These are phyloP conservation scores for Sebastes minor DNA, from an alignment of 2,797 vertebrate genomes.

Conservation along the genomic window DNA sequence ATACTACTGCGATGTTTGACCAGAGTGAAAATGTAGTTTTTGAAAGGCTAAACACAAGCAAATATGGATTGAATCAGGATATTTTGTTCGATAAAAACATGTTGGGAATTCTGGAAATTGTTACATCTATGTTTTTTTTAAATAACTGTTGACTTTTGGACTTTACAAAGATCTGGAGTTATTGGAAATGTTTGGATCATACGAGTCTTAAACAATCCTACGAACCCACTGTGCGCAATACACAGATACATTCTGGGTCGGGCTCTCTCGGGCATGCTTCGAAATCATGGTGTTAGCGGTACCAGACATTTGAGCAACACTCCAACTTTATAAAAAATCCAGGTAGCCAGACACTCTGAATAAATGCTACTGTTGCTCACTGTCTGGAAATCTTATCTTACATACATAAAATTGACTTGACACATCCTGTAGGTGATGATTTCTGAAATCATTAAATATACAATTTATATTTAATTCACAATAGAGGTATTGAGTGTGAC, in stretches of 20 bases:
- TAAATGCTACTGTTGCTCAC: neutral
- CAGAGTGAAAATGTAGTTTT: neutral
- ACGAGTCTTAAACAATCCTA: neutral
- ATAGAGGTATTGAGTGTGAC: neutral
- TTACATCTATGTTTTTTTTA: neutral
- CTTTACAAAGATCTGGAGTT: neutral
- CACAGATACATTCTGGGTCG: neutral
- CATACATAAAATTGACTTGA: neutral
- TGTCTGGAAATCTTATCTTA: neutral
- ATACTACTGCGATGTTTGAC: neutral
- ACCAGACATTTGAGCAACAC: too few species aligned
- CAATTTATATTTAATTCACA: neutral
- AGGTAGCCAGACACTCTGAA: neutral
- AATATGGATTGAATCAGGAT: neutral
- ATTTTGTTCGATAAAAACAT: neutral
- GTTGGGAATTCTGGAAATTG: neutral
- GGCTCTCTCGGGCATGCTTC: neutral
- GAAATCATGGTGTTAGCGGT: too few species aligned
- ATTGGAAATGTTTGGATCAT: neutral
- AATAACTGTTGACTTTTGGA: neutral
- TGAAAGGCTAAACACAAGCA: neutral
- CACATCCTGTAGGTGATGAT: neutral
- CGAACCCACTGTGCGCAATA: neutral
- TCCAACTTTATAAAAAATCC: too few species aligned
- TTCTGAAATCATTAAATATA: conserved; percentile 1